phyloP scores from a whole-genome alignment of 2,113 vertebrate species.

The Prionailurus viverrinus region DNA sequence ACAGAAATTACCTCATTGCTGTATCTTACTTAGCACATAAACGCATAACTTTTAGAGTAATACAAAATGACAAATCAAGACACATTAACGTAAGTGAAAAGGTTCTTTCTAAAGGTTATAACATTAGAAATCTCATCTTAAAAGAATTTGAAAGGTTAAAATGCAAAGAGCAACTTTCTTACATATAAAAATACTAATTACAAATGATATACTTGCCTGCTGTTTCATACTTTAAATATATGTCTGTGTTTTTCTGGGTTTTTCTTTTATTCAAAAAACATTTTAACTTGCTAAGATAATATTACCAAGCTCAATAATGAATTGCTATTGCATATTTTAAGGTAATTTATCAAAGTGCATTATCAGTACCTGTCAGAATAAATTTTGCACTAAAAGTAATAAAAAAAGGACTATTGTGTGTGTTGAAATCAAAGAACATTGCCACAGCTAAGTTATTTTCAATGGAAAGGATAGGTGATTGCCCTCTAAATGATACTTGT shows the following conservation, averaged over 20 bases:
- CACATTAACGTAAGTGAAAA: conserved; percentile 51
- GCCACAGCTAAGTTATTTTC: conserved; percentile 72
- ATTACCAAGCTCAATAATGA: conserved; percentile 70
- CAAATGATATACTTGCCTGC: conserved; percentile 51
- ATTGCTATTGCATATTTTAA: conserved; percentile 77
- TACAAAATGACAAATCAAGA: conserved; percentile 34
- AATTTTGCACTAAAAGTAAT: conserved; percentile 56
- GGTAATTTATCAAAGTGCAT: conserved; percentile 75
- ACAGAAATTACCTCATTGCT: conserved; percentile 40
- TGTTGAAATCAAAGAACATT: conserved; percentile 72
- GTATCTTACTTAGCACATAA: conserved; percentile 37
- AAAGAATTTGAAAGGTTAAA: conserved; percentile 66
- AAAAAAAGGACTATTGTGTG: background rate
- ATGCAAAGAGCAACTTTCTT: conserved; percentile 65
- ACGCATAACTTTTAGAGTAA: conserved; percentile 19
- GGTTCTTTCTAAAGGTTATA: conserved; percentile 74
- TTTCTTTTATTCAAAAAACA: conserved; percentile 77
- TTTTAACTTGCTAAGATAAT: conserved; percentile 73
- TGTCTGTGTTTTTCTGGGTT: background rate
- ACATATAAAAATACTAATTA: conserved; percentile 72
- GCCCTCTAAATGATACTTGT: conserved; percentile 67
- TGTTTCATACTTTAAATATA: conserved; percentile 58
- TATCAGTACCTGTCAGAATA: conserved; percentile 69
- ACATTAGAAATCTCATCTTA: conserved; percentile 60
- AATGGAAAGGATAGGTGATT: conserved; percentile 65